Evolutionary conservation across 2,797 vertebrate species (phyloP).

Genomic region (Gobionotothen gibberifrons): DNA sequence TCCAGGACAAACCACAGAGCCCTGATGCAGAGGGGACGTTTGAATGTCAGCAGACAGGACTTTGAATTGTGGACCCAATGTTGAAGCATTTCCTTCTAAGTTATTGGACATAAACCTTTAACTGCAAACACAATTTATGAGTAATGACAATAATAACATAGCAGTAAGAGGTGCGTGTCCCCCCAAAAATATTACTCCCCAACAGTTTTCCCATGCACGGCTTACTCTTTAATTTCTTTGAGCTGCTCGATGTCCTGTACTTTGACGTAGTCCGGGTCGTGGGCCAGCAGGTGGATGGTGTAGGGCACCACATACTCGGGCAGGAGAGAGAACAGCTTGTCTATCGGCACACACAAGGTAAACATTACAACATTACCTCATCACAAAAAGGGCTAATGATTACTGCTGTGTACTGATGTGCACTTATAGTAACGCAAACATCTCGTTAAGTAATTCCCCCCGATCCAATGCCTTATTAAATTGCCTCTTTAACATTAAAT

Average conservation of each 20-base stretch:
- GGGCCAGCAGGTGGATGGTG: slow-evolving; percentile 96
- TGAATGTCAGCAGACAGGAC: slow-evolving; percentile 14
- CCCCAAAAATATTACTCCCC: not conserved
- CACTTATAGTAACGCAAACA: not conserved
- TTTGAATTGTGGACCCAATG: not conserved
- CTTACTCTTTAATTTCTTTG: slow-evolving; percentile 99
- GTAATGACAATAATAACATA: not conserved
- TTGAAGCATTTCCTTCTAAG: not conserved
- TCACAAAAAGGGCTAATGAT: not conserved
- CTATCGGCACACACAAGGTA: slow-evolving; percentile 76
- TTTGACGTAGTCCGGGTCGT: slow-evolving; percentile 98
- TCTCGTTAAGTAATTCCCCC: not conserved
- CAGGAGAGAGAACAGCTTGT: slow-evolving; percentile 95
- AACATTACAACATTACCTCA: slow-evolving; percentile 14
- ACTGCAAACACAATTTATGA: not conserved
- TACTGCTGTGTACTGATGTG: not conserved
- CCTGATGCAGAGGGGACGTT: slow-evolving; percentile 73
- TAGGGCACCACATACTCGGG: slow-evolving; percentile 99
- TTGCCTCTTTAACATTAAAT: not conserved
- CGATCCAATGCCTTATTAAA: not conserved
- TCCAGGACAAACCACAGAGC: slow-evolving; percentile 98
- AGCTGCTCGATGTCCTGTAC: slow-evolving; percentile 98
- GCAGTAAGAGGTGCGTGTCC: not conserved
- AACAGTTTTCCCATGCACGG: not conserved
- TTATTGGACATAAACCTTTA: not conserved